Evolutionary conservation across 2,113 vertebrate species (phyloP).

Genomic region (Corythornis cristatus): DNA sequence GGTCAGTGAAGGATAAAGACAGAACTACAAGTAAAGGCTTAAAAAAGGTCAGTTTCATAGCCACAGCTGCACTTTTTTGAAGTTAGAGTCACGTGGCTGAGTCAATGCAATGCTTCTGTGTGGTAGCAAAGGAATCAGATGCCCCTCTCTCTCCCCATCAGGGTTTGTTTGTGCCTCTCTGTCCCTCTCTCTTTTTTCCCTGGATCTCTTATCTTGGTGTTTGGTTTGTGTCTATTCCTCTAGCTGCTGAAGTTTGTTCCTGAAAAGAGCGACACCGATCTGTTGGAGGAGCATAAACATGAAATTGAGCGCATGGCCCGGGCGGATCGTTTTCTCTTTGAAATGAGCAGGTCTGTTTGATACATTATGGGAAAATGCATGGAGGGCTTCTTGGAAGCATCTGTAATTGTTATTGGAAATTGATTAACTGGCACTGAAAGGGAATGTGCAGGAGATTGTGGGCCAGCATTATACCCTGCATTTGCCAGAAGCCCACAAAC

Average conservation of each 20-base stretch:
- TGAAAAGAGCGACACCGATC: constrained; percentile 93
- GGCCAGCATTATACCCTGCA: background rate
- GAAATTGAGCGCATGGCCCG: constrained; percentile 98
- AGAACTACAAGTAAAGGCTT: constrained; percentile 27
- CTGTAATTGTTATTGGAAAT: constrained; percentile 24
- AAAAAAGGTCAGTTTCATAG: constrained; percentile 38
- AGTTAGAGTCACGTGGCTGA: background rate
- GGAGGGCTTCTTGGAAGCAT: background rate
- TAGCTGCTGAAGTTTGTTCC: constrained; percentile 96
- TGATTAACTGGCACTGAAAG: background rate
- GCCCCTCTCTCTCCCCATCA: too few species aligned
- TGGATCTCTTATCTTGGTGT: background rate
- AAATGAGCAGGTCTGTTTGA: constrained; percentile 94
- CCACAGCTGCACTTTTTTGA: constrained; percentile 47
- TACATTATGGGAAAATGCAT: background rate
- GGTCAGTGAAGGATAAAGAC: constrained; percentile 29
- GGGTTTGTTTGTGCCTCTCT: background rate
- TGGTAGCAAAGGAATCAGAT: background rate
- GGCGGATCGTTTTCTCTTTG: constrained; percentile 95
- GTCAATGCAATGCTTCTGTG: background rate
- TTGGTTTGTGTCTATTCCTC: constrained; percentile 15
- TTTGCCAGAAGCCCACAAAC: background rate
- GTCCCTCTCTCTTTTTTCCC: background rate
- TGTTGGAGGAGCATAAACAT: constrained; percentile 97
- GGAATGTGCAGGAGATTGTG: background rate